These are phyloP conservation scores for Actenoides hombroni DNA, from an alignment of 2,113 vertebrate species.

Conservation along the genomic window DNA sequence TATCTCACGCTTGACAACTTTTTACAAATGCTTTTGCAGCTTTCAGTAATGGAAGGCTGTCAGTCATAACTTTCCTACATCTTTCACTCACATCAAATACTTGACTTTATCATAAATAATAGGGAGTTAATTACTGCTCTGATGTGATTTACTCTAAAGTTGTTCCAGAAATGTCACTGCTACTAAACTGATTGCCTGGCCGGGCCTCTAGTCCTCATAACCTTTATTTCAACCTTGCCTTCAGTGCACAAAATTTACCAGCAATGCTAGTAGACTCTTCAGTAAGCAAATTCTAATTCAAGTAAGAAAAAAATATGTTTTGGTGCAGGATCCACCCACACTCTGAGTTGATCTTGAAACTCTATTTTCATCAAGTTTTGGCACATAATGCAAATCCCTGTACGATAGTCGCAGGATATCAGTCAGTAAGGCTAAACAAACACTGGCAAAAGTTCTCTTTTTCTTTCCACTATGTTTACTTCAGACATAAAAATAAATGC, in stretches of 20 bases:
- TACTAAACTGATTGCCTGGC: background rate
- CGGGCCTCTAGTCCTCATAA: background rate
- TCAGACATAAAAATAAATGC: background rate
- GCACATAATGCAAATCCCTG: slow-evolving; percentile 5
- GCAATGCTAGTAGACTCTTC: background rate
- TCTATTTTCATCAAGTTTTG: background rate
- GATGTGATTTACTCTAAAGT: background rate
- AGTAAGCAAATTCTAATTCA: background rate
- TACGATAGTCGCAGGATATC: background rate
- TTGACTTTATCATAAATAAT: background rate
- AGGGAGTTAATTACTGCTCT: slow-evolving; percentile 3
- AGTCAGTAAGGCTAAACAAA: slow-evolving; percentile 45
- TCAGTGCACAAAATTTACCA: background rate
- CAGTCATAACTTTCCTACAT: background rate
- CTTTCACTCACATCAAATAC: background rate
- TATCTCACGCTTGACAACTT: background rate
- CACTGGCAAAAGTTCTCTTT: slow-evolving; percentile 10
- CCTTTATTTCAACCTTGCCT: background rate
- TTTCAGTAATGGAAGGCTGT: background rate
- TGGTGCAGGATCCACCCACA: slow-evolving; percentile 30
- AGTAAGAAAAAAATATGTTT: background rate
- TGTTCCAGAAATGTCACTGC: background rate
- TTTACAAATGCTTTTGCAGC: background rate
- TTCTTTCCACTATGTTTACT: background rate
- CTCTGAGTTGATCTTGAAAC: background rate